Evolutionary conservation across 2,113 vertebrate species (phyloP).

Genomic region (Neolamprologus cancellatus): DNA sequence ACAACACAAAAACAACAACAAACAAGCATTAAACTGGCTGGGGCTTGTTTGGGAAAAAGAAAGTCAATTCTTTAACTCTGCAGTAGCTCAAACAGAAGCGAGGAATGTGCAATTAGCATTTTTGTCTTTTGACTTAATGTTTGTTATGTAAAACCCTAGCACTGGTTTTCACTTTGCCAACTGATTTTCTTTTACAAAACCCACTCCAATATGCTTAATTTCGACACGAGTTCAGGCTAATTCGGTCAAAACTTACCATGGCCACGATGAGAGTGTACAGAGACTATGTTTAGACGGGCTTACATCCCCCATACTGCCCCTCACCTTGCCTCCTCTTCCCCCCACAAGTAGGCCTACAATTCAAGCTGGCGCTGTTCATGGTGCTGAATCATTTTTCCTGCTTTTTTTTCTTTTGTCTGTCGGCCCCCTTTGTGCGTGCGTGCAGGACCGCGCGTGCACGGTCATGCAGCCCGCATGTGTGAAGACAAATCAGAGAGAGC

Average conservation of each 20-base stretch:
- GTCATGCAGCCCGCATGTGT: not conserved
- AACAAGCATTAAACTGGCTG: not conserved
- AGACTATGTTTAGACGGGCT: not conserved
- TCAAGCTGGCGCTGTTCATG: constrained; percentile 31
- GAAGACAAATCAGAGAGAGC: not conserved
- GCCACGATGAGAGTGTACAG: not conserved
- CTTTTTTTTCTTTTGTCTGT: not conserved
- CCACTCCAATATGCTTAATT: not conserved
- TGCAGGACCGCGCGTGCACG: not conserved
- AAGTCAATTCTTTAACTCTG: not conserved
- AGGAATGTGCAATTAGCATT: constrained; percentile 23
- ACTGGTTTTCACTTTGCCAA: not conserved
- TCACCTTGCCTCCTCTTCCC: not conserved
- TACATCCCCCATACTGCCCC: not conserved
- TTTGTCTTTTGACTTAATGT: not conserved
- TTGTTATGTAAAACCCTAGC: not conserved
- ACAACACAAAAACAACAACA: not conserved
- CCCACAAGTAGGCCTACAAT: not conserved
- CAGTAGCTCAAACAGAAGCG: not conserved
- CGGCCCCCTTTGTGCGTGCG: not conserved
- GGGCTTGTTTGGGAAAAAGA: not conserved
- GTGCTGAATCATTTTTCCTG: constrained; percentile 46
- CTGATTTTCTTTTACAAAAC: not conserved
- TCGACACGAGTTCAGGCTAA: not conserved
- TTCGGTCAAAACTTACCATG: not conserved